Base-by-base conservation (phyloP, 1,140 invertebrate genomes). In the Megalopta genalis region DNA sequence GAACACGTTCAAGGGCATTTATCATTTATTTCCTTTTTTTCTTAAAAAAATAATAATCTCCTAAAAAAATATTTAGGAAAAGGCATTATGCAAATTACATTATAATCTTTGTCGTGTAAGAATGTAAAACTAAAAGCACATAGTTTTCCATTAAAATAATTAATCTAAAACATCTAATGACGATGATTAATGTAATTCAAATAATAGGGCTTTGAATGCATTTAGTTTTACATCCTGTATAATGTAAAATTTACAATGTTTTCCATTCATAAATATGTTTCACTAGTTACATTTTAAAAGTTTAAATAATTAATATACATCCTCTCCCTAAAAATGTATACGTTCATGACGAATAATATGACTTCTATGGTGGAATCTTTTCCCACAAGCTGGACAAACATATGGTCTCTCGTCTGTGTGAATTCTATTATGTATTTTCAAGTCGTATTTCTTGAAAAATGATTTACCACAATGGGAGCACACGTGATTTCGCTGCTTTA, bases 341-440 rank as follows among this genome's bases (percentile, higher is more conserved):
- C 91, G 88, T 54, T 92, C 89, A 39, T 93, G 93, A 14, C 89
- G 86, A 72, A 92, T 90, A 10, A 92, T 91, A 16, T 92, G 91
- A 70, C 91, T 92, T 42, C 88, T 87, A 81, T 92, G 88, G 73
- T 90, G 90, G 88, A 95, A 95, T 3, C 91, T 87, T 72, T 94
- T 93, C 1, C 93, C 93, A 82, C 94, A 95, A 6, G 89, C 87
- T 10, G 86, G 90, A 84, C 94, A 95, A 21, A 92, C 86, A 81
- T 93, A 94, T 0, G 94, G 94, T 73, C 93, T 90, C 80, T 94
- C 93, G 14, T 94, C 93, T n/a, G 93, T 92, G 79, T 94, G 94
- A 7, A 91, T 93, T 72, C 93, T 87, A 25, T 77, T 86, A 42
- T 93, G 93, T 42, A 90, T 92, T 69, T 93, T 93, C 23, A 93